Evolutionary conservation across 2,113 vertebrate genomes (phyloP), one percentile per base, ranked within the genome.

Genomic region (Physeter macrocephalus): DNA sequence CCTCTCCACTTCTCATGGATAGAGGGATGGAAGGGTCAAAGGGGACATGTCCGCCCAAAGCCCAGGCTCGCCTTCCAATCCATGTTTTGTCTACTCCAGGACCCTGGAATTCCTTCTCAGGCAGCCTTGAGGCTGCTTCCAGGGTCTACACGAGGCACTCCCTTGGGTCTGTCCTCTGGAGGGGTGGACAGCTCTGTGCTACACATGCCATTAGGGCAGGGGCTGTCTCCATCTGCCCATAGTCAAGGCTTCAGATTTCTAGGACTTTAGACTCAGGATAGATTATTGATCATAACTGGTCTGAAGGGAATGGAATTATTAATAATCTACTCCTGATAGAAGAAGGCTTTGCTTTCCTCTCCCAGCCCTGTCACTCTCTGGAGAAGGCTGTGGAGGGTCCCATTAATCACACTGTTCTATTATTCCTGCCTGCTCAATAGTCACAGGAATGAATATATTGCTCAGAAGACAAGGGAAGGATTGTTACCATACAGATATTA

Each of bases 351-450:
- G 86, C 86, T 6, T 93, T 57, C 84, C 49, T 81, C 62, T 94
- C 59, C 34, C 93, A 97, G 88, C 67, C 95, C 77, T 72, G 20
- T 96, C 96, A 86, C 96, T 96, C 93, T 39, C 75, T 95, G 88
- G 43, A 88, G 82, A 96, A 46, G 86, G 67, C 90, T 83, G 95
- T 66, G 83, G 96, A 96, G 94, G 12, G 78, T 52, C 71, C 94
- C 93, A 98, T 98, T 98, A 98, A 98, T 98, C 98, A 98, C 0
- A 1, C 67, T 94, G 84, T 93, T 90, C 62, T 84, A 85, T 91
- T 84, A 52, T 72, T 25, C 15, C 59, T 71, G 90, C 97, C 97
- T 0, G 83, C 83, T 98, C 97, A 61, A 62, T 82, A 97, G 92
- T 98, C 95, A 91, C 71, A 92, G 94, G 91, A 96, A 83, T 62